Evolutionary conservation across 1,140 invertebrate species (phyloP).

Genomic region (Saccostrea cuccullata): DNA sequence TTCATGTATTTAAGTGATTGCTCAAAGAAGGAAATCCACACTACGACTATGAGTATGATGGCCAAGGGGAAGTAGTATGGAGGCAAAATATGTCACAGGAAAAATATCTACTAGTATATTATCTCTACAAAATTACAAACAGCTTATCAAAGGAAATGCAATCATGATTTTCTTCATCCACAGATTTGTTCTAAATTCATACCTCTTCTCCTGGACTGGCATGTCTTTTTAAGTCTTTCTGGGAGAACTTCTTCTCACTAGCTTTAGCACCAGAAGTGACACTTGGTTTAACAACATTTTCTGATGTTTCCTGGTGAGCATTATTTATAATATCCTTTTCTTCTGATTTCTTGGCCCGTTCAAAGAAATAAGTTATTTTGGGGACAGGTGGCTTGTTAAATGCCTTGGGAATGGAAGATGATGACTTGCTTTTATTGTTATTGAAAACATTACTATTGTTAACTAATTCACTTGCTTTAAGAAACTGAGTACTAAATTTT

Average conservation of each 20-base stretch:
- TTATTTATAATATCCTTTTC: background rate
- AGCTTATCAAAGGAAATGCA: too few species aligned
- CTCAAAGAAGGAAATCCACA: too few species aligned
- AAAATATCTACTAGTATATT: too few species aligned
- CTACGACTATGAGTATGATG: too few species aligned
- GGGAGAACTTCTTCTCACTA: conserved; percentile 1
- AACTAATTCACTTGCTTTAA: conserved; percentile 47
- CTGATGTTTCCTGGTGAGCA: background rate
- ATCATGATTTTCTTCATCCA: too few species aligned
- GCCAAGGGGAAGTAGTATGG: too few species aligned
- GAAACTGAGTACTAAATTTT: conserved; percentile 36
- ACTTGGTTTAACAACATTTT: background rate
- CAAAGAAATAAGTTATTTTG: conserved; percentile 63
- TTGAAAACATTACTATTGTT: background rate
- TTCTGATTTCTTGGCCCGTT: conserved; percentile 32
- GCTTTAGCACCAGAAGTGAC: conserved; percentile 16
- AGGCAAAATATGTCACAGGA: too few species aligned
- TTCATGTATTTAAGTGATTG: too few species aligned
- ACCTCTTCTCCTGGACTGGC: background rate
- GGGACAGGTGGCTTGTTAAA: conserved; percentile 19
- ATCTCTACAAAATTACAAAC: too few species aligned
- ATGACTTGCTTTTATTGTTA: background rate
- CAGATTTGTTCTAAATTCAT: background rate
- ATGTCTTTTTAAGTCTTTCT: conserved; percentile 11
- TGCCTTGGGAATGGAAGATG: background rate